These are phyloP conservation scores for Syrmaticus mikado DNA, from an alignment of 2,113 vertebrate genomes.

Conservation along the genomic window DNA sequence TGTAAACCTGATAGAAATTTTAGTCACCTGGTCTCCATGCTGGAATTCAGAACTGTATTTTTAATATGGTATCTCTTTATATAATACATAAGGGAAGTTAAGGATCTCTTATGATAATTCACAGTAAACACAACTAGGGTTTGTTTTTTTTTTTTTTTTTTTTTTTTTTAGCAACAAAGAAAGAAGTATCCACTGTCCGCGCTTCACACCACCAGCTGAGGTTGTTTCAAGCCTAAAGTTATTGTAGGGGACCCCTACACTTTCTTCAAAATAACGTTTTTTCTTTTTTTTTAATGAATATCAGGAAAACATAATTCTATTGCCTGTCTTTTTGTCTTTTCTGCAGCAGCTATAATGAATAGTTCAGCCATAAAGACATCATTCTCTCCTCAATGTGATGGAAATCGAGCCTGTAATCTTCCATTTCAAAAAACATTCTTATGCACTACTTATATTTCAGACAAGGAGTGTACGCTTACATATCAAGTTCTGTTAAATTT, in stretches of 20 bases:
- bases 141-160: too few species aligned
- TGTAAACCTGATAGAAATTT: accelerated
- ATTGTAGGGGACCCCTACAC: accelerated
- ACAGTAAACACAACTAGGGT: not conserved
- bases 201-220: not conserved
- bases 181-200: accelerated
- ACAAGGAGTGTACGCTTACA: not conserved
- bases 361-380: not conserved
- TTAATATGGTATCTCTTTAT: not conserved
- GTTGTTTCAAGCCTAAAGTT: not conserved
- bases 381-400: not conserved
- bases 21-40: not conserved
- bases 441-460: not conserved
- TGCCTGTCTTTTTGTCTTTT: not conserved
- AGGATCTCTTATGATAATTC: not conserved
- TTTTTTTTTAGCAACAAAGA: not conserved
- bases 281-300: not conserved
- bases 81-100: accelerated
- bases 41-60: not conserved
- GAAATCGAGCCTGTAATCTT: not conserved
- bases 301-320: not conserved
- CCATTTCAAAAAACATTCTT: not conserved
- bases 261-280: not conserved
- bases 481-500: not conserved
- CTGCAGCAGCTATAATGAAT: not conserved